These are phyloP conservation scores for Rhysida immarginata DNA, from an alignment of 1,140 invertebrate species.

Conservation along the genomic window DNA sequence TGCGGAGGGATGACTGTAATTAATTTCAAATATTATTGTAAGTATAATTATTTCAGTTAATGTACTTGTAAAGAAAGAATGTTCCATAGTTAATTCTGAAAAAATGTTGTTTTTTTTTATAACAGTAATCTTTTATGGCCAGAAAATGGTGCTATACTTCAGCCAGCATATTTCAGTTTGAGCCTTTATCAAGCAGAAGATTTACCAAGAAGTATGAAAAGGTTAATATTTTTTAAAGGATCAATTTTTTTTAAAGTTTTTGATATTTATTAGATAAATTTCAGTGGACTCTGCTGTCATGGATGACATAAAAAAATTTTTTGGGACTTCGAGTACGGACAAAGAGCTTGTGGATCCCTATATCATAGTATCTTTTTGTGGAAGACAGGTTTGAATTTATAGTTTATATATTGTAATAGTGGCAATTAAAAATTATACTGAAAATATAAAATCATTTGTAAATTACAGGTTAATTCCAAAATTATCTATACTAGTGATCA, in stretches of 20 bases:
- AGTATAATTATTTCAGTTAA: no score
- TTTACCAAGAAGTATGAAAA: slow-evolving; percentile 34
- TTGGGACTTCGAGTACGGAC: slow-evolving; percentile 27
- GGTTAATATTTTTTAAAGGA: no score
- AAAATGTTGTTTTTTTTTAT: not conserved
- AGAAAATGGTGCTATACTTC: slow-evolving; percentile 28
- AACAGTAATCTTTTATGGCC: slow-evolving; percentile 29
- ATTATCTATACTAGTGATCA: slow-evolving; percentile 31
- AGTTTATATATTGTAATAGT: no score
- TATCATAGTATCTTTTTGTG: slow-evolving; percentile 32
- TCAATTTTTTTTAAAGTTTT: no score
- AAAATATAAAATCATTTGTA: no score
- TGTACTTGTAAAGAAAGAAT: no score
- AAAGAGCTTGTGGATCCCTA: slow-evolving; percentile 36
- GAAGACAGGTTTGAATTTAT: slow-evolving; percentile 18
- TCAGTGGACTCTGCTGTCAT: slow-evolving; percentile 34
- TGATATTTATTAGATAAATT: no score
- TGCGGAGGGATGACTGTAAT: no score
- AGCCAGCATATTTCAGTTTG: slow-evolving; percentile 31
- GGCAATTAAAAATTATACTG: no score
- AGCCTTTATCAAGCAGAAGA: slow-evolving; percentile 32
- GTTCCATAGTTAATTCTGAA: no score
- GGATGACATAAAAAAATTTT: slow-evolving; percentile 31
- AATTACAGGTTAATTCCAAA: slow-evolving; percentile 12
- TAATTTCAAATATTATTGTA: no score